Base-by-base conservation (phyloP, 2,797 vertebrate species). In the Mus spretus region DNA sequence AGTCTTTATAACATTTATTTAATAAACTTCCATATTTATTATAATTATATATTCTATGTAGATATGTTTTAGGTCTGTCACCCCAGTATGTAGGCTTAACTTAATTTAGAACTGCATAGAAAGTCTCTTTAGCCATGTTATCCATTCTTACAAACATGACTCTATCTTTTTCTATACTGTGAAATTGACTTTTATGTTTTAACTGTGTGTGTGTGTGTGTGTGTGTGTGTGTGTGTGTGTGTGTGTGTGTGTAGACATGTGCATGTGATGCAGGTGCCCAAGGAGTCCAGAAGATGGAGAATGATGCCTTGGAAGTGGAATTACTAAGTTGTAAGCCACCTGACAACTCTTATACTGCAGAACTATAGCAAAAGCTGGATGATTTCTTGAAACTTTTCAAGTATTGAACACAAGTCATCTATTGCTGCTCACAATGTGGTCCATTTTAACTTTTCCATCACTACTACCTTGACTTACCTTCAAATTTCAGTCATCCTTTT, bases 361-460 rank as follows among this genome's bases (percentile, higher is more conserved):
- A 1, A 0, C 5, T 53, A 15, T 40, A 74, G 11, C 44, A 61
- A 96, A 94, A 90, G 85, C 72, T 82, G 82, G 92, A n/a, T 61
- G 8, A 26, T 88, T 94, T 89, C 57, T 70, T 89, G 31, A 50
- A 92, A 78, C 26, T 14, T 37, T 31, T 17, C 13, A 55, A 65
- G 3, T n/a, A 90, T 79, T 28, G 74, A 88, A 47, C 17, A 34
- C 26, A 74, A 13, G 17, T 34, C 61, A 20, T 87, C 26, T 89
- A n/a, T 47, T 70, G 2, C 79, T 82, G 77, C 7, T 90, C 81
- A 72, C 67, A 63, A 67, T 44, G 44, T 72, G 78, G 47, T 82
- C 20, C 24, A 26, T 83, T 83, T 96, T 55, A 80, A 50, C 34
- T 89, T 87, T 86, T 94, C 89, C 26, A 74, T 44, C 88, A 20